A percentile compares a stretch with the other conserved stretches of the same genome.
Conservation (phyloP, 2,113 vertebrate species). For the Otolemur garnettii region DNA sequence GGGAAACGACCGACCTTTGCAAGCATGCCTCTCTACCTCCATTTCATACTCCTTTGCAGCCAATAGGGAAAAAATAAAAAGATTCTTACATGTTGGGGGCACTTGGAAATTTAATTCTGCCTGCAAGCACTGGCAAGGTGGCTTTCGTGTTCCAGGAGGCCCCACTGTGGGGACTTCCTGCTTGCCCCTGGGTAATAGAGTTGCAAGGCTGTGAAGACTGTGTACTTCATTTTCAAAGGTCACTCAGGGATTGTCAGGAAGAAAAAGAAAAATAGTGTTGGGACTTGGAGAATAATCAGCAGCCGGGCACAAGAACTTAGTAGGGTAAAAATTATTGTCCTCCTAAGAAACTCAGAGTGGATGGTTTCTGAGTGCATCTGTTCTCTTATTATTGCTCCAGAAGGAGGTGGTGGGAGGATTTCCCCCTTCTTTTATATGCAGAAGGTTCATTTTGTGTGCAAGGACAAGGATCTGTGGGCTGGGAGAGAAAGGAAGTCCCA, state of each 20-base stretch:
- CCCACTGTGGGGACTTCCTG: no score
- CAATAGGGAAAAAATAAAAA: background rate
- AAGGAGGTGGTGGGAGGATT: background rate
- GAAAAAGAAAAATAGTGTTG: background rate
- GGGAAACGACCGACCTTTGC: background rate
- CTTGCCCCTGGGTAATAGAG: no score
- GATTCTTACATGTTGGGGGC: background rate
- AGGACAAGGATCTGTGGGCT: slow-evolving; percentile 71
- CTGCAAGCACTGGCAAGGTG: background rate
- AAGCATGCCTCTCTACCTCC: background rate
- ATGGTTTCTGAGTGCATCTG: accelerated
- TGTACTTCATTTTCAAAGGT: slow-evolving; percentile 21
- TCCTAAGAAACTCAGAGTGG: background rate
- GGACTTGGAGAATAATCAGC: background rate
- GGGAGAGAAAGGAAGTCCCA: slow-evolving; percentile 64
- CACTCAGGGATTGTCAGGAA: background rate
- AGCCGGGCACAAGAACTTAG: background rate
- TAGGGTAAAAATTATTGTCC: background rate
- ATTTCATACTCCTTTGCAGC: background rate
- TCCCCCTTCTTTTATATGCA: slow-evolving; percentile 35
- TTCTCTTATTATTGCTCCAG: background rate
- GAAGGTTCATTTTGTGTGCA: slow-evolving; percentile 54
- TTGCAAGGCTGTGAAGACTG: background rate
- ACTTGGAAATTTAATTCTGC: background rate
- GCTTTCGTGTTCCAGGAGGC: background rate